Evolutionary conservation across 2,888 invertebrate species (phyloP).

Genomic region (Heliconius cydno): DNA sequence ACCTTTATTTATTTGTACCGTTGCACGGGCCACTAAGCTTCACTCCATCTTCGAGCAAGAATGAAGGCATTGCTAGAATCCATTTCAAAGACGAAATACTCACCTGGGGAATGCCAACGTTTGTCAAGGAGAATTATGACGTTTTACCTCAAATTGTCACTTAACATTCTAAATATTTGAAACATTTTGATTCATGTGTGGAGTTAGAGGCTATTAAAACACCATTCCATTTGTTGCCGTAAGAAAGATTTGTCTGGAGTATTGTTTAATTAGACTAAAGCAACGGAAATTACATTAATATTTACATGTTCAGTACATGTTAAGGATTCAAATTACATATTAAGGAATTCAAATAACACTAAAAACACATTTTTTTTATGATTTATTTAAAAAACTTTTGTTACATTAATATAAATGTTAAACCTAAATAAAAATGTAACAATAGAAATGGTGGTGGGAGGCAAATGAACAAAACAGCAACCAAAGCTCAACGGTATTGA

Average conservation of each 20-base stretch:
- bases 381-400: too few species aligned
- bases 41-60: slow-evolving; percentile 11
- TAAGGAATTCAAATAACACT: not conserved
- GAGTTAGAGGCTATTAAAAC: not conserved
- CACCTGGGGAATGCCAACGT: slow-evolving; percentile 21
- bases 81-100: slow-evolving; percentile 28
- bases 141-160: not conserved
- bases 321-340: not conserved
- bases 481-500: too few species aligned
- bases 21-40: slow-evolving; percentile 16
- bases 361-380: too few species aligned
- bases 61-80: slow-evolving; percentile 27
- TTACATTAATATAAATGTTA: too few species aligned
- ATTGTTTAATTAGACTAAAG: not conserved
- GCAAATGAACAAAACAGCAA: too few species aligned
- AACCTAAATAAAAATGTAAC: too few species aligned
- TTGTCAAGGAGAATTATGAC: slow-evolving; percentile 5
- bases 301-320: too few species aligned
- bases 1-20: slow-evolving; percentile 5
- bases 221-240: not conserved
- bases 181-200: not conserved
- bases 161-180: not conserved
- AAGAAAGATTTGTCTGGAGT: not conserved
- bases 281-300: not conserved
- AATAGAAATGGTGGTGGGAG: too few species aligned